Evolutionary conservation across 2,797 vertebrate species (phyloP), one percentile per base, ranked within the genome.

Genomic region (Semotilus atromaculatus): DNA sequence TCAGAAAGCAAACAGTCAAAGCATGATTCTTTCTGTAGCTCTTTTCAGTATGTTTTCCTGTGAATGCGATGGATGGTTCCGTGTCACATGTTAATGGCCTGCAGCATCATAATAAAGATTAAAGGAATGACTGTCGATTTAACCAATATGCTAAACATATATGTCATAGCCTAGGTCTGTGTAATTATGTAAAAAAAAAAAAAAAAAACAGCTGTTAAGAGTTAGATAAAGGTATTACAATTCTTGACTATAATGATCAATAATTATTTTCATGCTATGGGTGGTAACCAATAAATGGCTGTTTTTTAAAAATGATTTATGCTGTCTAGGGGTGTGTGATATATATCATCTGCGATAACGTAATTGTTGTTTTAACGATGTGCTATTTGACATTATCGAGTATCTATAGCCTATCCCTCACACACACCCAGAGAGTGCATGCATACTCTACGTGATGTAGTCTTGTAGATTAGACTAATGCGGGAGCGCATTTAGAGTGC

Each of bases 1-100:
- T 85, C 88, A 83, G 83, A 86, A 74, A 85, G 73, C 82, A 85
- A 89, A 80, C 26, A 78, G 81, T 70, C 86, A 86, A 84, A 60
- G 68, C 26, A 71, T 82, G 67, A 71, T 60, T 70, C 29, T 62
- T 75, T 73, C 58, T 74, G 72, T 31, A 78, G 62, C 58, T 78
- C 76, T 19, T 87, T 66, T 83, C 45, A 58, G 55, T 81, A 74
- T 77, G 68, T 68, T 40, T 78, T 43, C 38, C 43, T 72, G 68
- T 80, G 68, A 83, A 48, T 88, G 76, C 14, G 29, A 48, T 66
- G 72, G 62, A 79, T 48, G 10, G 45, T 8, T 60, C 29, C n/a
- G 36, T 36, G 36, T 43, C 60, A 76, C 72, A 77, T 45, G 82
- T n/a, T 78, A 66, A 67, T 67, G 70, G 82, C 11, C 82, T 58